phyloP scores from a whole-genome alignment of 53 echinoderm and acorn worm genomes.

The Zoroaster sp. region DNA sequence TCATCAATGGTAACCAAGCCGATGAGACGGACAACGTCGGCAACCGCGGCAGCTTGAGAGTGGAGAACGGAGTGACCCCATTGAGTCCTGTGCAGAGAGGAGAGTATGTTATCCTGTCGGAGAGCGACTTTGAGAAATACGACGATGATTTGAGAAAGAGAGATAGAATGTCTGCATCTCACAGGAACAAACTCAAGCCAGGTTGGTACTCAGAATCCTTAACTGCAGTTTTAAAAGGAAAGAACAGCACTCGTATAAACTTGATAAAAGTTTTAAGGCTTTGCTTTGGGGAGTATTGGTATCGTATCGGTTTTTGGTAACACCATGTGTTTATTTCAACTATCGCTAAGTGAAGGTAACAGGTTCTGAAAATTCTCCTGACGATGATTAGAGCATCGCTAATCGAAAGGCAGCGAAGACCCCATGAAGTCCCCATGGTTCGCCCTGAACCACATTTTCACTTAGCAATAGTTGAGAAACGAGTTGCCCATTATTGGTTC shows the following conservation, averaged over 20 bases:
- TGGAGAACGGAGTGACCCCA: constrained; percentile 34
- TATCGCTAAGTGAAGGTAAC: too few species aligned
- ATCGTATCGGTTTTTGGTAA: too few species aligned
- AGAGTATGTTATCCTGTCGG: constrained; percentile 86
- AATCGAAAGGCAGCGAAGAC: too few species aligned
- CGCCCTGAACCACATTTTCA: too few species aligned
- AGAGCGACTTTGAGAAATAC: constrained; percentile 76
- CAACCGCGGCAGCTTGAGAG: constrained; percentile 13
- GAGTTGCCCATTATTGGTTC: too few species aligned
- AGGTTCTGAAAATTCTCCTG: too few species aligned
- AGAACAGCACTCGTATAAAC: not conserved
- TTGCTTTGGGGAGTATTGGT: too few species aligned
- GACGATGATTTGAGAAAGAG: constrained; percentile 59
- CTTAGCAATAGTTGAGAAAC: too few species aligned
- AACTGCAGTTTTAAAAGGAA: not conserved
- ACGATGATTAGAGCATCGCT: too few species aligned
- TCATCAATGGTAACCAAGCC: constrained; percentile 42
- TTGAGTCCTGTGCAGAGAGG: constrained; percentile 60
- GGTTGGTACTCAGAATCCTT: constrained; percentile 41
- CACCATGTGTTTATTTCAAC: too few species aligned
- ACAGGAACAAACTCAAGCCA: constrained; percentile 95
- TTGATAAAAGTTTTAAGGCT: not conserved
- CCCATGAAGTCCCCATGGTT: too few species aligned
- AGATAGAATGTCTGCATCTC: constrained; percentile 70
- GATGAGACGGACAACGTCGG: constrained; percentile 47